Evolutionary conservation across 2,797 vertebrate species (phyloP).

Genomic region (Eutrigla gurnardus): DNA sequence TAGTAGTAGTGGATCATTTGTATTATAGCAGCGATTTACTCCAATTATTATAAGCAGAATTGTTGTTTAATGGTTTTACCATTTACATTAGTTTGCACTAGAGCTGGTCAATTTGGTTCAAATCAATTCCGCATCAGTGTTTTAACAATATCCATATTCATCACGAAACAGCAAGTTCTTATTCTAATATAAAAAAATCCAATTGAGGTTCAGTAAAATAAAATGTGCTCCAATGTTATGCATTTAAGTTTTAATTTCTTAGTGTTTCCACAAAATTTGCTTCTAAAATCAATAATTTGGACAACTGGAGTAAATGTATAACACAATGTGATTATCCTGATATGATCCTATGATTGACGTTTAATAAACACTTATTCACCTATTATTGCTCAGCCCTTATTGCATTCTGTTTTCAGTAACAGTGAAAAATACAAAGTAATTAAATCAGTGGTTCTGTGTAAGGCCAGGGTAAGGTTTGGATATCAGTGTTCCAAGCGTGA

Average conservation of each 20-base stretch:
- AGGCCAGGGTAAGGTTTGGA: slow-evolving; percentile 4
- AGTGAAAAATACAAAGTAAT: neutral
- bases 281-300: neutral
- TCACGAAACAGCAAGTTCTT: neutral
- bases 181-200: neutral
- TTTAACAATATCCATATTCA: neutral
- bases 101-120: neutral
- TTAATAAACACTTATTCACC: neutral
- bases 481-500: slow-evolving; percentile 22
- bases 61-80: slow-evolving; percentile 4
- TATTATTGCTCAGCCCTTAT: neutral
- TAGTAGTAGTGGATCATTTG: neutral
- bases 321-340: neutral
- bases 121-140: neutral
- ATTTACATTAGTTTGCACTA: neutral
- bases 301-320: neutral
- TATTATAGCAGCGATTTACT: neutral
- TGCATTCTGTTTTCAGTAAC: neutral
- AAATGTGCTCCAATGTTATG: neutral
- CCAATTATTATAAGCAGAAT: neutral
- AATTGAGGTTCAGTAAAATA: neutral
- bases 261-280: neutral
- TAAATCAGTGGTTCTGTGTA: neutral
- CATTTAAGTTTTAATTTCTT: neutral
- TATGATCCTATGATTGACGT: neutral